phyloP scores from a whole-genome alignment of 2,113 vertebrate genomes.

The Crotalus tigris region DNA sequence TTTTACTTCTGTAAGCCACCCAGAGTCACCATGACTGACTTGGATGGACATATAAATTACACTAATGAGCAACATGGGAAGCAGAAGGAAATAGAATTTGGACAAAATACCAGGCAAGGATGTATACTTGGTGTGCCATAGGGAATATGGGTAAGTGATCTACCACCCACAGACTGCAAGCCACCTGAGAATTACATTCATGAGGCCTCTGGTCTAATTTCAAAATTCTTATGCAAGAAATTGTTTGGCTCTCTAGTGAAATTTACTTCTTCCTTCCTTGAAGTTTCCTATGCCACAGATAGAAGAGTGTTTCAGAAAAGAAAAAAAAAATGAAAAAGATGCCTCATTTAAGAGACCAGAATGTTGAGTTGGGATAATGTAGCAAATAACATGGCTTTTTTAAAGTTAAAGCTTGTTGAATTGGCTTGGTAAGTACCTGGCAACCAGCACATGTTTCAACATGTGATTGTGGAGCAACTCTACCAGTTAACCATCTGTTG shows the following conservation, averaged over 20 bases:
- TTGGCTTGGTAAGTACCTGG: not conserved
- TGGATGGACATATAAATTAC: not conserved
- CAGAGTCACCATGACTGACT: not conserved
- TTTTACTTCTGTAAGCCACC: not conserved
- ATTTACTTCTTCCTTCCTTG: not conserved
- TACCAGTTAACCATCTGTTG: not conserved
- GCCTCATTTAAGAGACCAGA: not conserved
- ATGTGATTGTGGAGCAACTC: not conserved
- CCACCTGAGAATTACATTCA: not conserved
- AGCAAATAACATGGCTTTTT: not conserved
- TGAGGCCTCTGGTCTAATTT: not conserved
- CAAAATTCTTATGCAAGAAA: not conserved
- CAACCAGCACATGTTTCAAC: not conserved
- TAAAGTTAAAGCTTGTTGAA: not conserved
- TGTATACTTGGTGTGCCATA: not conserved
- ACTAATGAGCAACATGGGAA: not conserved
- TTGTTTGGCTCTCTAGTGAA: not conserved
- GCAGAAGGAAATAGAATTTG: not conserved
- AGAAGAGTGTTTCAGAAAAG: not conserved
- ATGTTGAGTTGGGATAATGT: not conserved
- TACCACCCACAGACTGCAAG: not conserved
- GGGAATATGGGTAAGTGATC: not conserved
- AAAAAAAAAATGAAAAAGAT: not conserved
- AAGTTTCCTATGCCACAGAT: not conserved
- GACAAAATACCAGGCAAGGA: not conserved